These are phyloP conservation scores for Drosophila funebris DNA, from an alignment of 1,140 invertebrate genomes.

Conservation along the genomic window DNA sequence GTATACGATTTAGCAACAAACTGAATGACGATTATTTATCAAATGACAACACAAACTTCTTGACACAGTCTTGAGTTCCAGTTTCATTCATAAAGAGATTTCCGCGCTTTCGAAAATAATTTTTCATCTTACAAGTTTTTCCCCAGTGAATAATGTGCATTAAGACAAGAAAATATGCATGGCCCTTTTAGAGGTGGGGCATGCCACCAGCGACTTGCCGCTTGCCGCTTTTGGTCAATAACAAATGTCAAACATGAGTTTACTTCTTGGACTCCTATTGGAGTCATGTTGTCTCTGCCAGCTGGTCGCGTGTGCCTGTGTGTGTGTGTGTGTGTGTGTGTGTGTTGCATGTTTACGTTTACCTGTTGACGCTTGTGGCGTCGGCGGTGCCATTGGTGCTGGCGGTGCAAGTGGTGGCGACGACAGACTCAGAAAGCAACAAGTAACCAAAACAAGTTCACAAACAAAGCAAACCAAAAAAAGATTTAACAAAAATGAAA, in stretches of 20 bases:
- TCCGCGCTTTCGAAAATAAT: conserved; percentile 55
- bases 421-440: conserved; percentile 56
- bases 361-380: conserved; percentile 67
- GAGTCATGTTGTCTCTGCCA: conserved; percentile 39
- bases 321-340: conserved; percentile 41
- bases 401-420: conserved; percentile 5
- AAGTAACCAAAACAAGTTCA: conserved; percentile 74
- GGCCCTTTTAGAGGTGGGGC: conserved; percentile 39
- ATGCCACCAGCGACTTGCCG: background rate
- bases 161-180: conserved; percentile 42
- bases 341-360: conserved; percentile 66
- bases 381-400: conserved; percentile 17
- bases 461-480: conserved; percentile 51
- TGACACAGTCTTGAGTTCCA: conserved; percentile 37
- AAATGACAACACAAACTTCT: conserved; percentile 61
- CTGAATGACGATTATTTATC: conserved; percentile 67
- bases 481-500: conserved; percentile 18
- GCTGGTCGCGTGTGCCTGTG: conserved; percentile 23
- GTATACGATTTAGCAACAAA: conserved; percentile 29
- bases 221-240: conserved; percentile 54
- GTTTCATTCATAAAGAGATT: conserved; percentile 72
- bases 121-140: conserved; percentile 36
- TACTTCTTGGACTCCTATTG: conserved; percentile 31
- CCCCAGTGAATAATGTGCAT: conserved; percentile 10
- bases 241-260: conserved; percentile 66